Conservation (phyloP, 2,797 vertebrate species). For the Tinamus major region DNA sequence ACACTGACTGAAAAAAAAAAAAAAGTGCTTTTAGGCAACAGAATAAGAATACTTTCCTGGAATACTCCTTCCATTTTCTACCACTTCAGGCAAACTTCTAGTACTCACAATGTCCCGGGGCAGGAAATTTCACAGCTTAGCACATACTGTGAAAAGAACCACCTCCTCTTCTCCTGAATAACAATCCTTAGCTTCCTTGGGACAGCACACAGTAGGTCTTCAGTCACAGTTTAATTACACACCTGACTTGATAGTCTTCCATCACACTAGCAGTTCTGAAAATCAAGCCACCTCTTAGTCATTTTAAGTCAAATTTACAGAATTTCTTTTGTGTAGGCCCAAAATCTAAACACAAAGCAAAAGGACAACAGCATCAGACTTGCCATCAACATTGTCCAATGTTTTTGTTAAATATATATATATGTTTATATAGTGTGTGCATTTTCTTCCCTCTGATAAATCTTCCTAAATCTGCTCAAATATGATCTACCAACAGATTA, state of each 20-base stretch:
- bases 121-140: constrained; percentile 7
- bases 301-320: constrained; percentile 5
- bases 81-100: not conserved
- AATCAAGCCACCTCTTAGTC: not conserved
- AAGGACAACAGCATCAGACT: not conserved
- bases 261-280: not conserved
- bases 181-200: constrained; percentile 38
- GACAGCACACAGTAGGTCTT: not conserved
- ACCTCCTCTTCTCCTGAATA: constrained; percentile 46
- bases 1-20: not conserved
- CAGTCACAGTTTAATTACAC: constrained; percentile 12
- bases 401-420: not conserved
- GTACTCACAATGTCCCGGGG: not conserved
- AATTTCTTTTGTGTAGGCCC: constrained; percentile 10
- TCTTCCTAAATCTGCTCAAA: not conserved
- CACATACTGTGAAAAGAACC: not conserved
- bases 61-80: not conserved
- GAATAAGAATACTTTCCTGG: not conserved
- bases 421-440: fast-evolving
- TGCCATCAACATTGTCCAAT: not conserved
- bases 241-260: not conserved
- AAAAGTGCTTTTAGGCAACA: not conserved
- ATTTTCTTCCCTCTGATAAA: not conserved
- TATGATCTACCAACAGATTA: not conserved
- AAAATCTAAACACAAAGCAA: not conserved